Base-by-base conservation (phyloP, 2,888 invertebrate species). In the Arrhopalites spinosus region DNA sequence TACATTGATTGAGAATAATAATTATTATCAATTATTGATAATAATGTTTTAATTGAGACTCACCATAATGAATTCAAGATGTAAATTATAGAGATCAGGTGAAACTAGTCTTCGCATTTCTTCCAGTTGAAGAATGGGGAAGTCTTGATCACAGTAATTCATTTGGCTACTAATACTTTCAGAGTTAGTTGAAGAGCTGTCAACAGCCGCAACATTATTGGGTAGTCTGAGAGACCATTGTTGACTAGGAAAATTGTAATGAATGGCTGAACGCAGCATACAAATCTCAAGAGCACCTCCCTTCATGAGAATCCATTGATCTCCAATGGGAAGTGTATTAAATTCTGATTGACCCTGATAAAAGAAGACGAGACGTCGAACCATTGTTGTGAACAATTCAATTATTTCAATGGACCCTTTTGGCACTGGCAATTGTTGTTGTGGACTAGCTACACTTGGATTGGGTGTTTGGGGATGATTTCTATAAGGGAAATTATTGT, bases 221-320 rank as follows among this genome's bases (percentile, higher is more conserved):
- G 36, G 11, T 36, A 11, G 11, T 11, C 36, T 76, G 66, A 73
- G 77, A 0, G 84, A 84, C 84, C 85, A 85, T 17, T 83, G 83
- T 63, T 83, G 81, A 30, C 82, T 80, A 66, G 83, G 80, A 7
- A 83, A 81, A 81, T 87, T 86, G 78, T 85, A 87, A 27, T 84
- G 84, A 81, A 85, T 84, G 2, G 86, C 86, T 15, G 86, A 86
- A 7, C 86, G 84, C 17, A 87, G 83, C 43, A 86, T 84, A 82
- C 86, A 86, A 79, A 87, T 85, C 81, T 87, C 87, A 80, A 87
- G 84, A 23, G 87, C 86, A 86, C 86, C 43, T 85, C 85, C 80
- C 84, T 78, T 1, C 85, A 81, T 15, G 85, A 80, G n/a, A 81
- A 83, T 36, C 82, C 83, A n/a, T 77, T 84, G 84, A 76, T 85